Evolutionary conservation across 2,888 invertebrate genomes (phyloP).

Genomic region (Orgyia antiqua): DNA sequence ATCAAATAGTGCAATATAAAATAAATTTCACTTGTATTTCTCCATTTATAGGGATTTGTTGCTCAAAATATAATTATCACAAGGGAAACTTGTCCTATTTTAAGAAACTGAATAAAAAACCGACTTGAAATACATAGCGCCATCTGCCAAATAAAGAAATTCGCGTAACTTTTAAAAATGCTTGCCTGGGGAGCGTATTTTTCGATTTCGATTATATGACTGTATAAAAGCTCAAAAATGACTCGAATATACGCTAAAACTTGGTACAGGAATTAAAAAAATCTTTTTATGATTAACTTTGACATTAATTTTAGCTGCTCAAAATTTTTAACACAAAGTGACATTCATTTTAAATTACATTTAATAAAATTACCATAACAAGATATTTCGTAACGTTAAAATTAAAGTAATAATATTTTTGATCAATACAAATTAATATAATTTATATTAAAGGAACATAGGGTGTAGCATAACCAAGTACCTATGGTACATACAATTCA

Average conservation of each 20-base stretch:
- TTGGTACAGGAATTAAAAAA: too few species aligned
- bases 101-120: too few species aligned
- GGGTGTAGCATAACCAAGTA: conserved; percentile 30
- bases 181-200: too few species aligned
- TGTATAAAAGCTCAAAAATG: too few species aligned
- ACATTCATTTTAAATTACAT: conserved; percentile 16
- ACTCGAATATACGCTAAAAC: too few species aligned
- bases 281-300: too few species aligned
- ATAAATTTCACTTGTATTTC: conserved; percentile 17
- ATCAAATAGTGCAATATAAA: conserved; percentile 26
- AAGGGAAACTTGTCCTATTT: neutral
- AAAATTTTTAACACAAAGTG: too few species aligned
- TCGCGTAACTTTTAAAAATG: too few species aligned
- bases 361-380: conserved; percentile 20
- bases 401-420: conserved; percentile 23
- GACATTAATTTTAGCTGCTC: neutral
- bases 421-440: conserved; percentile 33
- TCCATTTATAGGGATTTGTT: neutral
- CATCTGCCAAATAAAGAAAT: too few species aligned
- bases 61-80: neutral
- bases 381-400: conserved; percentile 20
- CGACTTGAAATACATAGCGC: too few species aligned
- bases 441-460: conserved; percentile 40
- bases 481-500: conserved; percentile 31
- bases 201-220: too few species aligned